A percentile compares a stretch with the other conserved stretches of the same genome.
These are phyloP conservation scores for Sebastes melanostomus DNA, from an alignment of 2,797 vertebrate species.

Conservation along the genomic window DNA sequence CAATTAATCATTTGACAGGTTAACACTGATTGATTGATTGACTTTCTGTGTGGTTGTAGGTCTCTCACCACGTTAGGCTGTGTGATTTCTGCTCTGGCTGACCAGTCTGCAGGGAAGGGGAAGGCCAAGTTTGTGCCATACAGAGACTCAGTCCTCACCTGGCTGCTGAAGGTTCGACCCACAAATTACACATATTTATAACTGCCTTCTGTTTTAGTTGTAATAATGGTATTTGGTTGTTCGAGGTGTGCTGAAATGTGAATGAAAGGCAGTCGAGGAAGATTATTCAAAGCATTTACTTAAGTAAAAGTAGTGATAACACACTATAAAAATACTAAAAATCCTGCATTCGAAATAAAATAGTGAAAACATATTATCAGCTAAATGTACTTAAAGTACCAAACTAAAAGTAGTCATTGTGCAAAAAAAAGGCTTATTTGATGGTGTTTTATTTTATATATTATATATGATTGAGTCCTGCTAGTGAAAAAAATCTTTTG, in stretches of 20 bases:
- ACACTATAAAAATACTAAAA: neutral
- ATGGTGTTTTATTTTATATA: neutral
- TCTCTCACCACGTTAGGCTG: conserved; percentile 96
- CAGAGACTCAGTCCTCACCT: conserved; percentile 98
- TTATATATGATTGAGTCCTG: neutral
- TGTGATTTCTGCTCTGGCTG: conserved; percentile 97
- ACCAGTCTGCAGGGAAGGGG: conserved; percentile 95
- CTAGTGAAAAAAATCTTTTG: neutral
- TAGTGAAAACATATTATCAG: neutral
- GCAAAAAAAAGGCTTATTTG: too few species aligned
- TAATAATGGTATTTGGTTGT: neutral
- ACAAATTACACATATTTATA: neutral
- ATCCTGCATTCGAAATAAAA: neutral
- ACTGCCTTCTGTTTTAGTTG: neutral
- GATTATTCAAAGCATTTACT: neutral
- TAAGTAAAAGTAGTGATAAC: neutral
- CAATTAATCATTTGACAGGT: neutral
- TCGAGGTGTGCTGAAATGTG: neutral
- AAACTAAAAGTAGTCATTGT: neutral
- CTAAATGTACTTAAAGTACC: neutral
- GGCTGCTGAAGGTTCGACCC: conserved; percentile 94
- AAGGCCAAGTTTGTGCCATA: conserved; percentile 99
- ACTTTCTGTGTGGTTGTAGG: conserved; percentile 69
- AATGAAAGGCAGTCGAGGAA: neutral
- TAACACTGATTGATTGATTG: neutral